These are phyloP conservation scores for Malaclemys terrapin DNA, from an alignment of 2,113 vertebrate species.

Conservation along the genomic window DNA sequence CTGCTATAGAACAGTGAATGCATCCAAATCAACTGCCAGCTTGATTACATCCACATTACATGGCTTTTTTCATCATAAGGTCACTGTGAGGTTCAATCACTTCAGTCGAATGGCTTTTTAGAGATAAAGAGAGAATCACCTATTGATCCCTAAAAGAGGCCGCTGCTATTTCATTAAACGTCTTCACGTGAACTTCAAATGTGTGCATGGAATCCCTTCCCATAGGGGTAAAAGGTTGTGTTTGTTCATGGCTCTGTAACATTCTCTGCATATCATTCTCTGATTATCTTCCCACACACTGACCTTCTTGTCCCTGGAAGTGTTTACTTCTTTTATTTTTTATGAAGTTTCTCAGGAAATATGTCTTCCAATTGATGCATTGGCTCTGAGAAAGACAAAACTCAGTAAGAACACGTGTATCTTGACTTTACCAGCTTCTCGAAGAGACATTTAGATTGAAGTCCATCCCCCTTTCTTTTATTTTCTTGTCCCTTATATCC, in stretches of 20 bases:
- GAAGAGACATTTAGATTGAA: background rate
- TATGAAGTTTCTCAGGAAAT: background rate
- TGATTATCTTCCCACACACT: fast-evolving
- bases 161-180: background rate
- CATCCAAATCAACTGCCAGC: background rate
- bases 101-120: background rate
- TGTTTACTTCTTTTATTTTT: background rate
- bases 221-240: fast-evolving
- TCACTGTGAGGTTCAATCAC: background rate
- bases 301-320: background rate
- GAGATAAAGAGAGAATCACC: background rate
- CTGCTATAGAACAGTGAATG: background rate
- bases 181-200: background rate
- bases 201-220: background rate
- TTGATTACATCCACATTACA: background rate
- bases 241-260: fast-evolving
- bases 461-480: background rate
- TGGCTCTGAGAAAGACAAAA: background rate
- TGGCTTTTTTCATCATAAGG: background rate
- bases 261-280: background rate
- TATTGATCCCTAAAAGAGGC: background rate
- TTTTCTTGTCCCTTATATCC: background rate
- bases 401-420: background rate
- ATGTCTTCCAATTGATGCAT: background rate
- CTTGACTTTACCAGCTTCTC: background rate